phyloP scores from a whole-genome alignment of 2,113 vertebrate species.

The Bos javanicus region DNA sequence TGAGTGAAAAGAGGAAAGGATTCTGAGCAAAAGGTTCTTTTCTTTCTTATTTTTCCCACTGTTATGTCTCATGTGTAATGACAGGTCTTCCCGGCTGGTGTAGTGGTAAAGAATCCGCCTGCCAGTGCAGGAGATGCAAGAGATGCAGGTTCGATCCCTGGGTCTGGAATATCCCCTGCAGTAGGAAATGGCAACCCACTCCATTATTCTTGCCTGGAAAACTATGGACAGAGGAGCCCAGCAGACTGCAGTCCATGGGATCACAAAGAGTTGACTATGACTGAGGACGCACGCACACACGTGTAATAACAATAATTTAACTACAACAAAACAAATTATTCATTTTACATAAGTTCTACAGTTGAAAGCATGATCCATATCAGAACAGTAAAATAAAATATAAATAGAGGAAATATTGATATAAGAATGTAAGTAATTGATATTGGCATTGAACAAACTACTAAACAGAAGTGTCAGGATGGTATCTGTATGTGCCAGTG shows the following conservation, averaged over 20 bases:
- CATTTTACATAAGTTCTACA: neutral
- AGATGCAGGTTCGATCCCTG: neutral
- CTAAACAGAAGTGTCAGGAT: neutral
- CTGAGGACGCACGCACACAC: neutral
- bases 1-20: neutral
- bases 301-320: neutral
- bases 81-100: neutral
- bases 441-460: neutral
- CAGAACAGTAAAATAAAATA: neutral
- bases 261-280: neutral
- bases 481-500: neutral
- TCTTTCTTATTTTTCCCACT: neutral
- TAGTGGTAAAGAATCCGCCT: neutral
- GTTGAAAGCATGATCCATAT: neutral
- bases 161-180: neutral
- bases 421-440: neutral
- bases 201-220: neutral
- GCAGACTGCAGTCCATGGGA: neutral
- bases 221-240: neutral
- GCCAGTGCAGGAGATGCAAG: neutral
- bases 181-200: neutral
- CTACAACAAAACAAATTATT: neutral
- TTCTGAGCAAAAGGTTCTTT: neutral
- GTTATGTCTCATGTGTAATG: neutral
- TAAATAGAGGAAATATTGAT: neutral